Evolutionary conservation across 2,888 invertebrate genomes (phyloP), one percentile per base, ranked within the genome.

Genomic region (Pemphredon lugubris): DNA sequence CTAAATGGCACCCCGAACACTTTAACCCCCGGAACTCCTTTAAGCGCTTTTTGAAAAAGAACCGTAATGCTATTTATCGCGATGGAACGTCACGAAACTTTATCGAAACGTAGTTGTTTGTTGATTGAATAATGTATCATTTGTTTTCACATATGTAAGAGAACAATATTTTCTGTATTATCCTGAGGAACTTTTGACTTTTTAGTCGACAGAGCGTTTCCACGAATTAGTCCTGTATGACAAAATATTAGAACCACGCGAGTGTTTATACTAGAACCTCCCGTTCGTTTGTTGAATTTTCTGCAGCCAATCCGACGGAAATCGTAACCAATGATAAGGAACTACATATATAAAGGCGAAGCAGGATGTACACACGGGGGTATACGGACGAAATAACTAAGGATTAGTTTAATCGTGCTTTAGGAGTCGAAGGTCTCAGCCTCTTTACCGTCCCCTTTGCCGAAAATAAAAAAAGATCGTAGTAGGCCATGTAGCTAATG

Each of bases 331-430:
- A 84, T 77, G 84, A 84, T 88, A 83, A 85, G 63, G 58, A 71
- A 57, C 21, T 59, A 53, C 59, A 79, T 73, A 72, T 64, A 65
- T 69, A 72, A 73, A 48, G 42, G 50, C 42, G 21, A 40, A 60
- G 42, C 39, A 69, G 69, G 39, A 73, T 63, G 47, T 68, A 75
- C 58, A 58, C 54, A 45, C 39, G 54, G 58, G 73, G 75, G 74
- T 73, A 76, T 51, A 60, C 64, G 69, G 72, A 73, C 77, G 77
- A 83, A 84, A 86, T 87, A 88, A 88, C 85, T 88, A 85, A 85
- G 86, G 84, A 84, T 88, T 87, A 87, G 81, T 77, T 81, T 87
- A 86, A 88, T 84, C 82, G 83, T 83, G 81, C 82, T 87, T 88
- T 88, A 88, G 84, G 83, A 82, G 68, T 57, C 74, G 70, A 78